A percentile compares a stretch with the other conserved stretches of the same genome.
Evolutionary conservation across 2,113 vertebrate genomes (phyloP).

Genomic region (Syngnathus typhle): DNA sequence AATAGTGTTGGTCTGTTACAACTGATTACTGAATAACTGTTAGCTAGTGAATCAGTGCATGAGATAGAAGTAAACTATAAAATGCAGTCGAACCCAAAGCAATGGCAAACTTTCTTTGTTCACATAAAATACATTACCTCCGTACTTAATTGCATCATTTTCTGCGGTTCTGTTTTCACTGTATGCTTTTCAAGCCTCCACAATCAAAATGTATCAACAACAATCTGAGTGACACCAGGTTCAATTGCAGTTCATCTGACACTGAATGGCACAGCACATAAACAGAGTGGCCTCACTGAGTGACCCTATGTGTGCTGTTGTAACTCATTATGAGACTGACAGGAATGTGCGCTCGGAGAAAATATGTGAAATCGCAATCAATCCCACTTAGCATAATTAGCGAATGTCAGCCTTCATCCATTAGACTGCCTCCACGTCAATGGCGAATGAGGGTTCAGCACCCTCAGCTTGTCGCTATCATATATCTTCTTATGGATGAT

Average conservation of each 20-base stretch:
- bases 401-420: conserved; percentile 47
- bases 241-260: background rate
- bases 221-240: conserved; percentile 18
- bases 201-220: conserved; percentile 7
- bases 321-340: conserved; percentile 51
- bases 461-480: conserved; percentile 14
- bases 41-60: no score
- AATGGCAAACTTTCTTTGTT: background rate
- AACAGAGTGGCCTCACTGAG: conserved; percentile 31
- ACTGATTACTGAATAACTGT: no score
- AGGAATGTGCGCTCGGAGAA: conserved; percentile 48
- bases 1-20: no score
- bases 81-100: no score
- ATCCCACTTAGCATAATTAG: conserved; percentile 59
- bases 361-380: conserved; percentile 51
- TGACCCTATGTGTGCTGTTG: conserved; percentile 45
- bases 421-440: conserved; percentile 29
- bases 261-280: conserved; percentile 25
- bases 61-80: no score
- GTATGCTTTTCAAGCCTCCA: background rate
- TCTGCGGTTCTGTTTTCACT: background rate
- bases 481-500: conserved; percentile 2
- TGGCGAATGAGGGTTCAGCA: conserved; percentile 13
- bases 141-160: background rate
- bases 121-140: background rate